Evolutionary conservation across 2,113 vertebrate genomes (phyloP), one percentile per base, ranked within the genome.

Genomic region (Cheilinus undulatus): DNA sequence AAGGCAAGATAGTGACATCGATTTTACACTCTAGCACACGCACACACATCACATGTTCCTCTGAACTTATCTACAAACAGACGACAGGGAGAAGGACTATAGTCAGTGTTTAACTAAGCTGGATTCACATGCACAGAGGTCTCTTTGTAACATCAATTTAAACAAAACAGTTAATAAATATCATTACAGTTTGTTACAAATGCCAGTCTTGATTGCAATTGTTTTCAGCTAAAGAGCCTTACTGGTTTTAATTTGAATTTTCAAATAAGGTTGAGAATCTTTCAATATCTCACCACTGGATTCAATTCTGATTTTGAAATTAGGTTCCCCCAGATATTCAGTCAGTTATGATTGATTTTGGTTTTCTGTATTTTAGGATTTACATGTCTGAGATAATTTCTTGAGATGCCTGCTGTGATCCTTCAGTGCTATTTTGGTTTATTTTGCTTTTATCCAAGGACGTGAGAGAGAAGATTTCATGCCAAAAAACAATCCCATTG

Each of bases 1-100:
- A 73, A 73, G 54, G 26, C 20, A 12, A 0, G 52, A 80, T 67
- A 75, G 74, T 79, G 70, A 88, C 80, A 85, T 73, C n/a, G 28
- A 10, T 63, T 78, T 49, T 60, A 51, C 56, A 46, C 32, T 69
- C 1, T 2, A 20, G 36, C 10, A 73, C 7, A 59, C 56, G 43
- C 13, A 27, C 52, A 71, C 43, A 69, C 42, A 73, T 74, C 76
- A 79, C 45, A 73, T 57, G 57, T 72, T 69, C n/a, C 61, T 82
- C 57, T 52, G 2, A 2, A 10, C 42, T 64, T 59, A 56, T 58
- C 19, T 62, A 14, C 67, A 73, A 66, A 77, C 32, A 19, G 59
- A 72, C 32, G 52, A 74, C 38, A 34, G 23, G 65, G 68, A 46
- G 32, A 3, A 61, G n/a, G 43, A 11, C 8, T 50, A 12, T 13